Evolutionary conservation across 2,113 vertebrate species (phyloP), one percentile per base, ranked within the genome.

Genomic region (Corvus hawaiiensis): DNA sequence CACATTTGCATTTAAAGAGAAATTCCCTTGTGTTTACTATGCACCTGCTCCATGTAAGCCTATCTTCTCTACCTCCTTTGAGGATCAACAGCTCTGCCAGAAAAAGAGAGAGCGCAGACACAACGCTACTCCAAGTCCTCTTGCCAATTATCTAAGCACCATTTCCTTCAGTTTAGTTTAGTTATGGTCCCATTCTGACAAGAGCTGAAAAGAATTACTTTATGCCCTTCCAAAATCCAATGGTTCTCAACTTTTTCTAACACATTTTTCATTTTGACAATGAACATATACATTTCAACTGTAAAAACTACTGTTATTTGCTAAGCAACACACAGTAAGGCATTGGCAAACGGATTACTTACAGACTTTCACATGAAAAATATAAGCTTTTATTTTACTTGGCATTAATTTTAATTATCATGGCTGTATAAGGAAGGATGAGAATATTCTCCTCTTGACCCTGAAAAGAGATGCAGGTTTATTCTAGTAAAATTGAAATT

Each of bases 41-140:
- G 90, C 94, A 98, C 97, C 96, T 98, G 96, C 68, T 97, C 48
- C 92, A 95, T 58, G 59, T 71, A 95, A 97, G 89, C 33, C 51
- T 86, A 26, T 74, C 76, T 83, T 63, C 74, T 62, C 56, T 69
- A n/a, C 24, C 82, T 93, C 73, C 74, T 93, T 74, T 79, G 74
- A 94, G 73, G 96, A 86, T 96, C 24, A 85, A 76, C 55, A 72
- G 23, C 86, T 93, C 41, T 89, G 67, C 87, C 85, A 97, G 67
- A 95, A 94, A 94, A 89, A 92, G 15, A 48, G 44, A 24, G 20
- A 84, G n/a, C 6, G 39, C 72, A 95, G 81, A 92, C 24, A 72
- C 32, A 69, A 10, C 0, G 0, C 12, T 71, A 66, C 58, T 94
- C 26, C 63, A 75, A 81, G 74, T 67, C 68, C 49, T 48, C 75